Percentiles rank a stretch among this genome's conserved stretches.
These are phyloP conservation scores for Nephrotoma appendiculata DNA, from an alignment of 2,888 invertebrate genomes.

Conservation along the genomic window DNA sequence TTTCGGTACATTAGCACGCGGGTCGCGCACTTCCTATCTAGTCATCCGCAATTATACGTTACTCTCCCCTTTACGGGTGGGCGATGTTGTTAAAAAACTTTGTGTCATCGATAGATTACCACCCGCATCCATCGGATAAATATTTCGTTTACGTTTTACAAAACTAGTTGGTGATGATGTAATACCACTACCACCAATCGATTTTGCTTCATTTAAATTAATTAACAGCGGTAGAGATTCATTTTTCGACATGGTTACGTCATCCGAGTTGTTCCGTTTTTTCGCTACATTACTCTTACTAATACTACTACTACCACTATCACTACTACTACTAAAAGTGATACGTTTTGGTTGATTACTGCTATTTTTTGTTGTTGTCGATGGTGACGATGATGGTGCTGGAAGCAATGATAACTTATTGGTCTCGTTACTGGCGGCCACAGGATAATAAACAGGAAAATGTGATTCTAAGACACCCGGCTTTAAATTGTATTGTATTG, in stretches of 20 bases:
- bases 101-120: conserved; percentile 14
- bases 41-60: conserved; percentile 30
- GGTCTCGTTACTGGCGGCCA: background rate
- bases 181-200: conserved; percentile 15
- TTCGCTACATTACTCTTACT: conserved; percentile 21
- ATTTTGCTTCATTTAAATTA: conserved; percentile 23
- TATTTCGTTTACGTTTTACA: conserved; percentile 44
- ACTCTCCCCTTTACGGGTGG: conserved; percentile 34
- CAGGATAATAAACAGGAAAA: conserved; percentile 24
- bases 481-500: conserved; percentile 11
- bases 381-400: background rate
- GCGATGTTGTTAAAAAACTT: conserved; percentile 19
- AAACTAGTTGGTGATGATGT: conserved; percentile 35
- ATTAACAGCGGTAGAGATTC: conserved; percentile 43
- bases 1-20: background rate
- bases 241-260: conserved; percentile 29
- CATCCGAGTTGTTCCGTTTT: conserved; percentile 28
- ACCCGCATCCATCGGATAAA: conserved; percentile 40
- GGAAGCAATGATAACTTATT: conserved; percentile 6
- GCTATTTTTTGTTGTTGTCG: background rate
- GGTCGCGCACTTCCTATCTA: background rate
- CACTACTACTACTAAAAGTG: background rate
- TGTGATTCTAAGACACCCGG: conserved; percentile 32
- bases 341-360: conserved; percentile 10
- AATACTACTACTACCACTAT: conserved; percentile 14